These are phyloP conservation scores for Poeciliopsis turrubarensis DNA, from an alignment of 2,113 vertebrate species.

Conservation along the genomic window DNA sequence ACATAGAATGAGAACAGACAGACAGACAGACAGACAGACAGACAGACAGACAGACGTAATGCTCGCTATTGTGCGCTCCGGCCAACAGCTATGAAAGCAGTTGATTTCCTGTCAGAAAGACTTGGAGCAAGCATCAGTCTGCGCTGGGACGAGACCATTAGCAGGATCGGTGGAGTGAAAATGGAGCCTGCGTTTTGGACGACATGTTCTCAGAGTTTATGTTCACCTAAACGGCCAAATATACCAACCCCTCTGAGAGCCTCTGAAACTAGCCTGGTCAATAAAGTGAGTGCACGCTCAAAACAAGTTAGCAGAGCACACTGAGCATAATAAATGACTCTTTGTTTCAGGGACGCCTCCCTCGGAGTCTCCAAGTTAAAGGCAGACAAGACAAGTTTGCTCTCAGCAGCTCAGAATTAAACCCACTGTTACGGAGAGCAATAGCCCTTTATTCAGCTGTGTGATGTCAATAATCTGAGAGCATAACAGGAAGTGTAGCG, in stretches of 20 bases:
- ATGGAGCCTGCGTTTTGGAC: constrained; percentile 34
- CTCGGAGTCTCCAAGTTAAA: constrained; percentile 39
- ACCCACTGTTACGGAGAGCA: constrained; percentile 24
- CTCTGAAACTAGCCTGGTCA: neutral
- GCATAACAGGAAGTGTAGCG: neutral
- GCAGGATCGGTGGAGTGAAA: constrained; percentile 69
- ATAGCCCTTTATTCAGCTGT: constrained; percentile 26
- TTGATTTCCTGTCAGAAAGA: constrained; percentile 77
- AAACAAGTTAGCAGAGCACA: constrained; percentile 13
- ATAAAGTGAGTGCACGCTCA: neutral
- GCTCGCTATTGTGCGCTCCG: constrained; percentile 44
- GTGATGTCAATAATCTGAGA: constrained; percentile 6
- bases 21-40: neutral
- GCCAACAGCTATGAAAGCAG: constrained; percentile 68
- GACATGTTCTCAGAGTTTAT: constrained; percentile 39
- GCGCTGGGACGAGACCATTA: constrained; percentile 66
- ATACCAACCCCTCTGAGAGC: neutral
- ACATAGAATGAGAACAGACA: too few species aligned
- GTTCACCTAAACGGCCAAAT: neutral
- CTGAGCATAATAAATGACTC: constrained; percentile 8
- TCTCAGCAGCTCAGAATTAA: constrained; percentile 48
- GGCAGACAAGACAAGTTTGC: constrained; percentile 44
- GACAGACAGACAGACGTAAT: constrained; percentile 10
- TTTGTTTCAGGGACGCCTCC: constrained; percentile 43
- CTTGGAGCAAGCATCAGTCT: constrained; percentile 65